Conservation (phyloP, 2,113 vertebrate genomes). For the Albula goreensis region DNA sequence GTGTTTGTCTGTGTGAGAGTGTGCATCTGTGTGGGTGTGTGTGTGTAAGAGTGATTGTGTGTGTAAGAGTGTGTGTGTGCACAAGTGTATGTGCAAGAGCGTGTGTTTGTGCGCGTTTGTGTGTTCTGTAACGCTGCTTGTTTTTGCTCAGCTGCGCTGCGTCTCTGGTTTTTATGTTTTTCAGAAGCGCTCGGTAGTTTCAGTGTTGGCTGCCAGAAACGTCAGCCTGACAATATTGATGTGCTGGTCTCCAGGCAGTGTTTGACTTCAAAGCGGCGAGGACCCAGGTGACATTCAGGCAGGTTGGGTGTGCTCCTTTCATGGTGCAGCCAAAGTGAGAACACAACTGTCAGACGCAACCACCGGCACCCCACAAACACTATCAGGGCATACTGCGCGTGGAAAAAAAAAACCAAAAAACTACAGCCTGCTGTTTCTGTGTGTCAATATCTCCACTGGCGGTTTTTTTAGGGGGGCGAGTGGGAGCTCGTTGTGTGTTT, state of each 20-base stretch:
- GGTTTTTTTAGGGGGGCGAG: not conserved
- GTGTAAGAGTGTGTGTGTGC: not conserved
- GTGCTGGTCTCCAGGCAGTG: slow-evolving; percentile 52
- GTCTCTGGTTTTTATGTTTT: slow-evolving; percentile 31
- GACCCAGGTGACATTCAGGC: slow-evolving; percentile 56
- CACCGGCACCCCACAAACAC: not conserved
- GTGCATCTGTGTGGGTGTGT: too few relatives aligned
- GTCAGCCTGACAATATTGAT: slow-evolving; percentile 58
- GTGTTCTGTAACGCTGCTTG: slow-evolving; percentile 26
- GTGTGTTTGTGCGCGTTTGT: too few relatives aligned
- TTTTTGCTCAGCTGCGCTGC: slow-evolving; percentile 2
- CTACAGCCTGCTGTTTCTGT: too few relatives aligned
- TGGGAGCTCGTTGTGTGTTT: not conserved
- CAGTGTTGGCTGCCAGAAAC: slow-evolving; percentile 56
- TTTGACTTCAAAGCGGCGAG: slow-evolving; percentile 58
- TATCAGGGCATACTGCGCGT: not conserved
- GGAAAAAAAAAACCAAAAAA: too few relatives aligned
- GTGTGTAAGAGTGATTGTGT: not conserved
- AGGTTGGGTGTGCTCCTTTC: slow-evolving; percentile 50
- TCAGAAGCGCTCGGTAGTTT: slow-evolving; percentile 45
- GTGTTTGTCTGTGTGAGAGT: too few relatives aligned
- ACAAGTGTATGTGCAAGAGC: too few relatives aligned
- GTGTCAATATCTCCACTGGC: not conserved
- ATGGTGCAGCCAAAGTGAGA: slow-evolving; percentile 46
- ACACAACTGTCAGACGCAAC: slow-evolving; percentile 41